phyloP scores from a whole-genome alignment of 2,797 vertebrate species.

The Poecilia velifera region DNA sequence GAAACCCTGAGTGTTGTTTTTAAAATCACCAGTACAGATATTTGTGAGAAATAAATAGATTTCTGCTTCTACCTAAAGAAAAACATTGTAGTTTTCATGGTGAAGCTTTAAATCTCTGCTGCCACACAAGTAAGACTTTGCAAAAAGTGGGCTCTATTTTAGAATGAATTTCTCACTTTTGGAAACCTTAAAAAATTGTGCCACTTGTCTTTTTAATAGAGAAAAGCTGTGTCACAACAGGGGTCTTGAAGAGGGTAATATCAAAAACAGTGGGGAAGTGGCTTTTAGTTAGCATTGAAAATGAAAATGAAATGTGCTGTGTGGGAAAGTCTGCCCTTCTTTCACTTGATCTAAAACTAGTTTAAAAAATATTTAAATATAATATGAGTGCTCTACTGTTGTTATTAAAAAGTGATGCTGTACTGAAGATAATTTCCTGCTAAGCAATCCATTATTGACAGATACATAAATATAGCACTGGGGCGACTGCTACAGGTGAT shows the following conservation, averaged over 20 bases:
- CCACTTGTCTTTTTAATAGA: neutral
- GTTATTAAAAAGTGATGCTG: neutral
- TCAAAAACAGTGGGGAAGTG: neutral
- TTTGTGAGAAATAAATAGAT: neutral
- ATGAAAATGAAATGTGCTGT: constrained; percentile 1
- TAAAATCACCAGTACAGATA: neutral
- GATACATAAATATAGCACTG: neutral
- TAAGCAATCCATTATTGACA: neutral
- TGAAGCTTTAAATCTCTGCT: neutral
- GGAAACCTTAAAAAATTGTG: neutral
- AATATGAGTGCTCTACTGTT: neutral
- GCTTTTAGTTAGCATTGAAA: constrained; percentile 9
- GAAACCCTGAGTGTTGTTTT: neutral
- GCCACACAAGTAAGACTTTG: neutral
- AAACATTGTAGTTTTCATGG: neutral
- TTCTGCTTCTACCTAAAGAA: neutral
- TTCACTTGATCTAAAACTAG: neutral
- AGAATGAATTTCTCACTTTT: neutral
- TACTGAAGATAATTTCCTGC: neutral
- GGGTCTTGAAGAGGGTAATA: neutral
- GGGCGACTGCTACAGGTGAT: neutral
- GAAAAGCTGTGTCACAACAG: neutral
- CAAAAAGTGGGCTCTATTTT: neutral
- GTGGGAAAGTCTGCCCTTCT: neutral
- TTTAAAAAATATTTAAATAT: neutral